Conservation (phyloP, 2,888 invertebrate species). For the Ectemnius continuus region DNA sequence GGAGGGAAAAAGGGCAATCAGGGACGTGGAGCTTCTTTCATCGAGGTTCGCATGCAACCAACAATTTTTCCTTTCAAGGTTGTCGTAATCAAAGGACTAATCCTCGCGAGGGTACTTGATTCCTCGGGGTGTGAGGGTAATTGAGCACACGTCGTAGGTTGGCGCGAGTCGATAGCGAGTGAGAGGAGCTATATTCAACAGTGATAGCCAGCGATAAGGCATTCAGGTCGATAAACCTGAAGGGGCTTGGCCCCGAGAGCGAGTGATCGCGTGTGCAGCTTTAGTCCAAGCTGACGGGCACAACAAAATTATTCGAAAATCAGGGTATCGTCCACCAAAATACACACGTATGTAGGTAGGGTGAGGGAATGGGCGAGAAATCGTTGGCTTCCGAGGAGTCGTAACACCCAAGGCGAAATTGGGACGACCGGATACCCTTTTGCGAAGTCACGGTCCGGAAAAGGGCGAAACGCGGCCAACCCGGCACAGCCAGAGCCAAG, state of each 20-base stretch:
- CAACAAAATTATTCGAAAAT: constrained; percentile 36
- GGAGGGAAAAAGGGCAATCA: too few relatives aligned
- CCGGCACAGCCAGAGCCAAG: too few relatives aligned
- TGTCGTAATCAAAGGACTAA: constrained; percentile 20
- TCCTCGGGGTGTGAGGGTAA: constrained; percentile 45
- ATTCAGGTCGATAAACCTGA: constrained; percentile 50
- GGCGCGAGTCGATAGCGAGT: constrained; percentile 28
- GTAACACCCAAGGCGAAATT: too few relatives aligned
- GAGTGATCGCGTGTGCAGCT: constrained; percentile 37
- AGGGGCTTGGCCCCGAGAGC: constrained; percentile 50
- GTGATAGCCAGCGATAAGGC: constrained; percentile 57
- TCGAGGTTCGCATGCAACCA: too few relatives aligned
- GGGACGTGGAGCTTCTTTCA: too few relatives aligned
- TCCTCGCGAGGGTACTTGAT: constrained; percentile 37
- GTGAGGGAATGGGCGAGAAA: too few relatives aligned
- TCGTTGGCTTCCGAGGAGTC: too few relatives aligned
- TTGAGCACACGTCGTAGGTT: constrained; percentile 34
- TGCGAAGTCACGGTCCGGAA: too few relatives aligned
- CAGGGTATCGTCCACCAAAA: constrained; percentile 4
- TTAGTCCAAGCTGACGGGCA: constrained; percentile 14
- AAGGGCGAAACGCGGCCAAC: too few relatives aligned
- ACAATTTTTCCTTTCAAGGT: not conserved
- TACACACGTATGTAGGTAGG: not conserved
- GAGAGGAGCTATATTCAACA: constrained; percentile 36
- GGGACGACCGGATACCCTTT: too few relatives aligned